Conservation (phyloP, 2,797 vertebrate species). For the Smutsia gigantea region DNA sequence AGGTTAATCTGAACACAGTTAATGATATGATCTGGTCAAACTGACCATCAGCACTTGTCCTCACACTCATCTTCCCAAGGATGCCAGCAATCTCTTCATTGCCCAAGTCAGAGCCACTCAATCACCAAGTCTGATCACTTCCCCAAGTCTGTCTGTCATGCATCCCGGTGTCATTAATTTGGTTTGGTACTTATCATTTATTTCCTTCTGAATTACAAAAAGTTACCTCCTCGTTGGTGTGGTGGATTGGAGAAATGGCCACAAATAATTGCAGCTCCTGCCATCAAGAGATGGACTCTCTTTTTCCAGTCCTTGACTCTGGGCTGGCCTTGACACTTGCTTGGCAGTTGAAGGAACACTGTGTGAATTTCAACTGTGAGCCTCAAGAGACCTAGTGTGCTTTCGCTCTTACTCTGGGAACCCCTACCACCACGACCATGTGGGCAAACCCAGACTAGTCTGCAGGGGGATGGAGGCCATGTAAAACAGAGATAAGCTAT, state of each 20-base stretch:
- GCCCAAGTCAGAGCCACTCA: not conserved
- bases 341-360: not conserved
- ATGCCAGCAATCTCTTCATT: not conserved
- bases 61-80: not conserved
- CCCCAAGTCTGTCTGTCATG: not conserved
- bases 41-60: not conserved
- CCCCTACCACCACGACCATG: not conserved
- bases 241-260: not conserved
- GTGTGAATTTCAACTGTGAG: not conserved
- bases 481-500: not conserved
- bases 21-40: not conserved
- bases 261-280: not conserved
- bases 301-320: not conserved
- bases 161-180: not conserved
- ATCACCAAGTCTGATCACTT: not conserved
- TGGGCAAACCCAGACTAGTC: not conserved
- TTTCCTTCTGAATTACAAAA: constrained; percentile 3
- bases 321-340: not conserved
- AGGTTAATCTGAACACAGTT: not conserved
- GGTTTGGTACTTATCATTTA: not conserved
- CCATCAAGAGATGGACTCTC: not conserved
- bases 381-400: not conserved
- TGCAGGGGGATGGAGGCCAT: not conserved
- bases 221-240: not conserved
- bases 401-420: not conserved